phyloP scores from a whole-genome alignment of 1,140 invertebrate genomes.

The Samia ricini region DNA sequence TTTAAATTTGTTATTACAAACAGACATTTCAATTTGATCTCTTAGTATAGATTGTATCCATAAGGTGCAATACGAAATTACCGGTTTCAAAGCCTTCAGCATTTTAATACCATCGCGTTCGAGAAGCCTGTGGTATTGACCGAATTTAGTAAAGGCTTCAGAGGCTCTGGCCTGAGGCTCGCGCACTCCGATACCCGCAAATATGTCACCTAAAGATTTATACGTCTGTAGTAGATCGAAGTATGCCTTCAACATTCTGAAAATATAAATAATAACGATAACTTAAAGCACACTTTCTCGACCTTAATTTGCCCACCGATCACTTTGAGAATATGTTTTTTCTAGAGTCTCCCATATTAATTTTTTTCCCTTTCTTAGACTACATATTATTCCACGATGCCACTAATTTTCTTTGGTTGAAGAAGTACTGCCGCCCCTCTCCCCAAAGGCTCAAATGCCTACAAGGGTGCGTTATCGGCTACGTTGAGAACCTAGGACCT shows the following conservation, averaged over 20 bases:
- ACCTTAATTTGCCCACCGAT: no score
- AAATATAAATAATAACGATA: constrained; percentile 23
- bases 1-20: no score
- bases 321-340: no score
- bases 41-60: background rate
- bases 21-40: no score
- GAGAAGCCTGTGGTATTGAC: constrained; percentile 95
- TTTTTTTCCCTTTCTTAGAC: no score
- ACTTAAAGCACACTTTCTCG: background rate
- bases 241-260: constrained; percentile 80
- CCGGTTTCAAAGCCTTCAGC: constrained; percentile 94
- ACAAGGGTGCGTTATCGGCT: no score
- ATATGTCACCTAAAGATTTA: constrained; percentile 95
- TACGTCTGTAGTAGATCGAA: constrained; percentile 82
- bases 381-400: no score
- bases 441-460: no score
- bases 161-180: constrained; percentile 97
- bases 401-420: no score
- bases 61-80: constrained; percentile 60
- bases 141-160: constrained; percentile 96
- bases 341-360: no score
- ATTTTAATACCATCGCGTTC: constrained; percentile 95
- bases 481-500: no score
- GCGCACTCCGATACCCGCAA: constrained; percentile 94
- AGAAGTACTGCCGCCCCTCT: no score